Evolutionary conservation across 2,888 invertebrate genomes (phyloP), one percentile per base, ranked within the genome.

Genomic region (Melinaea menophilus): DNA sequence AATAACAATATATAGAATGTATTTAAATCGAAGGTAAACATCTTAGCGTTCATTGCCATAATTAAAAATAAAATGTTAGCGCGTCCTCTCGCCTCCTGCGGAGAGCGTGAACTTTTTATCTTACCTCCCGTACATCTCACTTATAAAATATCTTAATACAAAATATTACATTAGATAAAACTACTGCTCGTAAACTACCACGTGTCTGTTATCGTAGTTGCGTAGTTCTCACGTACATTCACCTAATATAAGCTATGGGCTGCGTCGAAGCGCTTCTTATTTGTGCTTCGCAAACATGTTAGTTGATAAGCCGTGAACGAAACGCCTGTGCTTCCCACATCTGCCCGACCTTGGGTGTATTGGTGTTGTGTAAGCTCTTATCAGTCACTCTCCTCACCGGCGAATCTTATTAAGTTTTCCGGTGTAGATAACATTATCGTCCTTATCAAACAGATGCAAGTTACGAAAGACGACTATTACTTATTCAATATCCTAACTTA

Each of bases 331-430:
- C 86, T 88, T 88, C 87, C 86, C 88, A 88, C 89, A 88, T 88
- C 90, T 88, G 89, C 83, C 78, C 87, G 89, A 86, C 90, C 90
- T 90, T 90, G 90, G 86, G 81, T 83, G 79, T 82, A 79, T 71
- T 76, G 76, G 82, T 79, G 85, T 88, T 85, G 87, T 82, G 80
- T 87, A 87, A 85, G 81, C 80, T 79, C 78, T 88, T 89, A 90
- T 90, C 89, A 86, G 89, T 88, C 89, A 86, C 75, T 76, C 79
- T 82, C 78, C 74, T 78, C 75, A 79, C 80, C 78, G 79, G 80
- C 82, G 74, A 86, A 86, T 86, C 85, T 82, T 72, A 76, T 81
- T 76, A 72, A 79, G 81, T 82, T 86, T 89, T 89, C 89, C 89
- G 86, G 87, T 86, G 76, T 79, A 75, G 86, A 88, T 89, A 87